These are phyloP conservation scores for Campylomormyrus tamandua DNA, from an alignment of 2,113 vertebrate genomes.

Conservation along the genomic window DNA sequence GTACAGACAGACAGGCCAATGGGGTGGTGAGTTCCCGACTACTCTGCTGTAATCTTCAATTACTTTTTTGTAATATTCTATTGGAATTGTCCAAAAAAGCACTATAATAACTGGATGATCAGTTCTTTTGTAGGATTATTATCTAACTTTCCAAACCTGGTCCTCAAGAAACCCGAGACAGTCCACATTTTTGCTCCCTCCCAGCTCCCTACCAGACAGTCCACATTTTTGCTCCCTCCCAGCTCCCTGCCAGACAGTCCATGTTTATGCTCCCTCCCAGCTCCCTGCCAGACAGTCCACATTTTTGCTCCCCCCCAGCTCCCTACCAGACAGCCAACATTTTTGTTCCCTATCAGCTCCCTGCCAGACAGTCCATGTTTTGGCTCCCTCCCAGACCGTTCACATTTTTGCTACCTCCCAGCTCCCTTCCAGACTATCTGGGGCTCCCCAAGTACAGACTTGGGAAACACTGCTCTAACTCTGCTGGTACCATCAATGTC, in stretches of 20 bases:
- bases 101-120: not conserved
- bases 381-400: not conserved
- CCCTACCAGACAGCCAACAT: too few species aligned
- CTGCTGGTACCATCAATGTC: not conserved
- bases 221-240: not conserved
- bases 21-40: not conserved
- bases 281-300: too few species aligned
- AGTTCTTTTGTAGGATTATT: not conserved
- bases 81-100: not conserved
- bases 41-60: not conserved
- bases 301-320: too few species aligned
- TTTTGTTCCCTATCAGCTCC: not conserved
- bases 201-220: too few species aligned
- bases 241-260: not conserved
- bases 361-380: not conserved
- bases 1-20: conserved; percentile 16
- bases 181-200: too few species aligned
- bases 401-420: not conserved
- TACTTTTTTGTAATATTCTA: not conserved
- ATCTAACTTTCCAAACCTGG: not conserved
- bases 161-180: not conserved
- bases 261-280: not conserved
- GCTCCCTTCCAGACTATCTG: not conserved
- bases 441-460: not conserved
- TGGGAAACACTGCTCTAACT: not conserved